Evolutionary conservation across 2,113 vertebrate genomes (phyloP).

Genomic region (Bucco capensis): DNA sequence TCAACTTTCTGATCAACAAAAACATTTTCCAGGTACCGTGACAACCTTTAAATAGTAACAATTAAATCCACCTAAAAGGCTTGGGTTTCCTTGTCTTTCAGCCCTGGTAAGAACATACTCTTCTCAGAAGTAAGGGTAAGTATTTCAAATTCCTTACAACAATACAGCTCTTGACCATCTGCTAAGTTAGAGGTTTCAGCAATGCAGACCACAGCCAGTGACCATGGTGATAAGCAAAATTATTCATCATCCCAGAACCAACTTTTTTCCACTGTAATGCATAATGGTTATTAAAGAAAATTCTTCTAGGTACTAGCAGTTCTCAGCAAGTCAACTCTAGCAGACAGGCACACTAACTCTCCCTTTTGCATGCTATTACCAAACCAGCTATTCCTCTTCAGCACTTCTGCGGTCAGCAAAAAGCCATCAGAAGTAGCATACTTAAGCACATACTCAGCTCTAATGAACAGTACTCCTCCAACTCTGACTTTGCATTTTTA

Average conservation of each 20-base stretch:
- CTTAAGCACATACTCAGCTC: background rate
- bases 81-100: background rate
- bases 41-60: background rate
- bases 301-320: background rate
- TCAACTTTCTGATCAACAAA: background rate
- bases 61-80: background rate
- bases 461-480: background rate
- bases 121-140: background rate
- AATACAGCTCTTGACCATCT: background rate
- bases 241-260: background rate
- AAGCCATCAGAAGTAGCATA: background rate
- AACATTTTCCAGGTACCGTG: background rate
- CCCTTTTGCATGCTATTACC: background rate
- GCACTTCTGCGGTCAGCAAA: conserved; percentile 8
- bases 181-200: background rate
- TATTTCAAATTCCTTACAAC: background rate
- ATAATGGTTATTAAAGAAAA: background rate
- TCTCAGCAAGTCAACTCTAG: background rate
- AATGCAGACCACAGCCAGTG: background rate
- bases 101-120: background rate
- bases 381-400: conserved; percentile 45
- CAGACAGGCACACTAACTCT: background rate
- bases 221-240: background rate
- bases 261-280: background rate
- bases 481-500: conserved; percentile 16